A percentile compares a stretch with the other conserved stretches of the same genome.
Conservation (phyloP, 2,888 invertebrate genomes). For the Euplagia quadripunctaria region DNA sequence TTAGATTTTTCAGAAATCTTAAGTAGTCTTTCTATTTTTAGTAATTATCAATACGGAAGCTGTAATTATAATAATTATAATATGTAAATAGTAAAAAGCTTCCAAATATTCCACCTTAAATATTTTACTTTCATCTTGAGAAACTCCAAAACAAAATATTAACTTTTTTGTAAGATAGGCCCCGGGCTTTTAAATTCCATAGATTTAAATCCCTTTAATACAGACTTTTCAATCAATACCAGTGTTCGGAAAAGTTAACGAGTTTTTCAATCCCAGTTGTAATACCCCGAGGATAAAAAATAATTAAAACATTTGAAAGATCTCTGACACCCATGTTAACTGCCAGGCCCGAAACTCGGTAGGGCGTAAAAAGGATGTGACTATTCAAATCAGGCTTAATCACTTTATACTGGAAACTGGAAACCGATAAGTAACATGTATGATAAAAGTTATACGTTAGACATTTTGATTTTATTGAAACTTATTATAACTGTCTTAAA, state of each 20-base stretch:
- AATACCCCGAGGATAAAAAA: conserved; percentile 44
- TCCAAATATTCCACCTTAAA: too few species aligned
- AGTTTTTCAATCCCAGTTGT: conserved; percentile 35
- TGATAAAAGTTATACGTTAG: not conserved
- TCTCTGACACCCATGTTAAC: conserved; percentile 41
- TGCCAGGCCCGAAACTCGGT: conserved; percentile 44
- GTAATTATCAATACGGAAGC: too few species aligned
- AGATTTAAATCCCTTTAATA: not conserved
- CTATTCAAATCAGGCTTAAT: conserved; percentile 55
- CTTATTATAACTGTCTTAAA: not conserved
- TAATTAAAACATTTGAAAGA: conserved; percentile 48
- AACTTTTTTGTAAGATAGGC: not conserved
- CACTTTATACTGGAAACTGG: conserved; percentile 17
- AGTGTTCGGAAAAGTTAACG: conserved; percentile 40
- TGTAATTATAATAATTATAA: too few species aligned
- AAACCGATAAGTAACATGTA: not conserved
- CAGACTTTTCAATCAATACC: conserved; percentile 32
- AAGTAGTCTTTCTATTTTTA: too few species aligned
- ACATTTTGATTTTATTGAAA: not conserved
- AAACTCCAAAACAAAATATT: not conserved
- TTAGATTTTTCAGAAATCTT: too few species aligned
- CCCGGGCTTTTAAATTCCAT: not conserved
- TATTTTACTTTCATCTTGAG: not conserved
- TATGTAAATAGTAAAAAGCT: too few species aligned
- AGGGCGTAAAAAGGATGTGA: conserved; percentile 43